These are phyloP conservation scores for Sebastolobus alascanus DNA, from an alignment of 2,797 vertebrate species.

Conservation along the genomic window DNA sequence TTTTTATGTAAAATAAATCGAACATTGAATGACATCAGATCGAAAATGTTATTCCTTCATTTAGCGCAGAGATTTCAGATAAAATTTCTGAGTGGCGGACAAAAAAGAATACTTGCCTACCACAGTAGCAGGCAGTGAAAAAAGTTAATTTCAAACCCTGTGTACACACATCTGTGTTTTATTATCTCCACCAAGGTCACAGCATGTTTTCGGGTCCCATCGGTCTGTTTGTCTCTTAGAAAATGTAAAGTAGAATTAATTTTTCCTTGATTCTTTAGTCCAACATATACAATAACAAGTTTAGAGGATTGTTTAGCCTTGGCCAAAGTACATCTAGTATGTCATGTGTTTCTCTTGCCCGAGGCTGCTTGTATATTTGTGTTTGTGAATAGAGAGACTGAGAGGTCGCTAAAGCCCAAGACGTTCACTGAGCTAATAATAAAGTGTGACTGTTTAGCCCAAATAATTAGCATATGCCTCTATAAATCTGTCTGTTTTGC, in stretches of 20 bases:
- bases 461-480: neutral
- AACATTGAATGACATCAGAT: too few species aligned
- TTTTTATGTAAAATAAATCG: too few species aligned
- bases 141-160: neutral
- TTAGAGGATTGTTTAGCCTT: neutral
- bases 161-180: slow-evolving; percentile 8
- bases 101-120: too few species aligned
- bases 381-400: neutral
- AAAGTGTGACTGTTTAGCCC: neutral
- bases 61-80: too few species aligned
- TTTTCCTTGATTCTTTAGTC: neutral
- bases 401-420: neutral
- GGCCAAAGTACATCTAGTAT: neutral
- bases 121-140: too few species aligned
- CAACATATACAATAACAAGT: neutral
- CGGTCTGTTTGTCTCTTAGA: neutral
- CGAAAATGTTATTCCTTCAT: too few species aligned
- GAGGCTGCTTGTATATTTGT: neutral
- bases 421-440: neutral
- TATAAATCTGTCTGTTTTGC: neutral
- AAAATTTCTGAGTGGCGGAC: too few species aligned
- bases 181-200: slow-evolving; percentile 19
- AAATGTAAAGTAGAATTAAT: neutral
- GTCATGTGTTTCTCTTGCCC: neutral
- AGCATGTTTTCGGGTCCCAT: neutral